Conservation (phyloP, 2,113 vertebrate species). For the Formicarius rufipectus region DNA sequence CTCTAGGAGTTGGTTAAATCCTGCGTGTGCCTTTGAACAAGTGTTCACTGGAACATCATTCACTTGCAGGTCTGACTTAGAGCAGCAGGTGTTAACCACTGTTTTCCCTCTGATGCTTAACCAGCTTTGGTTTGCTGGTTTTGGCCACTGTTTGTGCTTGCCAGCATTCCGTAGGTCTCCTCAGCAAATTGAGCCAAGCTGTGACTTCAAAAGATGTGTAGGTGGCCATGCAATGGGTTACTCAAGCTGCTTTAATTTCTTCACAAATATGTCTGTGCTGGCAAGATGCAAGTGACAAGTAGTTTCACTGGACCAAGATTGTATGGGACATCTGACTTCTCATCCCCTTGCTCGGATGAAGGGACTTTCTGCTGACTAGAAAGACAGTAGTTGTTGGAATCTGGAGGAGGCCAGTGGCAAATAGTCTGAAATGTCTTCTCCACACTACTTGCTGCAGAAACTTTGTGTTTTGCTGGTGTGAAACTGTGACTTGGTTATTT, state of each 20-base stretch:
- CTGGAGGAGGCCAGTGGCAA: background rate
- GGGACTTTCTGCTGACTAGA: background rate
- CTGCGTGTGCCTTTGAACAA: background rate
- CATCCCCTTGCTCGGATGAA: background rate
- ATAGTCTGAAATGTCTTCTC: background rate
- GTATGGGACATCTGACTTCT: background rate
- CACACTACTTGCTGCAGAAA: background rate
- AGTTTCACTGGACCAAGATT: rapidly evolving
- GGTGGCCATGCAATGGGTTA: background rate
- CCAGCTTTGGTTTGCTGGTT: background rate
- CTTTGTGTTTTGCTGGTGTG: background rate
- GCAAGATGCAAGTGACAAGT: background rate
- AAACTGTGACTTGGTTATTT: background rate
- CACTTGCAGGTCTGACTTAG: background rate
- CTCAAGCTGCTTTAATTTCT: background rate
- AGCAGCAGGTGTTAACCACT: background rate
- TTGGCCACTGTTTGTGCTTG: background rate
- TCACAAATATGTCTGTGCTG: background rate
- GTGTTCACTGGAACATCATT: background rate
- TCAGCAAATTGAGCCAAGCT: background rate
- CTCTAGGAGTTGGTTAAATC: background rate
- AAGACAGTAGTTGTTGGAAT: background rate
- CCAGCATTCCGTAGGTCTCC: background rate
- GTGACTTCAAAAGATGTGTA: background rate
- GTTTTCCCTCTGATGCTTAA: rapidly evolving